Conservation (phyloP, 2,888 invertebrate genomes). For the Crioceris asparagi region DNA sequence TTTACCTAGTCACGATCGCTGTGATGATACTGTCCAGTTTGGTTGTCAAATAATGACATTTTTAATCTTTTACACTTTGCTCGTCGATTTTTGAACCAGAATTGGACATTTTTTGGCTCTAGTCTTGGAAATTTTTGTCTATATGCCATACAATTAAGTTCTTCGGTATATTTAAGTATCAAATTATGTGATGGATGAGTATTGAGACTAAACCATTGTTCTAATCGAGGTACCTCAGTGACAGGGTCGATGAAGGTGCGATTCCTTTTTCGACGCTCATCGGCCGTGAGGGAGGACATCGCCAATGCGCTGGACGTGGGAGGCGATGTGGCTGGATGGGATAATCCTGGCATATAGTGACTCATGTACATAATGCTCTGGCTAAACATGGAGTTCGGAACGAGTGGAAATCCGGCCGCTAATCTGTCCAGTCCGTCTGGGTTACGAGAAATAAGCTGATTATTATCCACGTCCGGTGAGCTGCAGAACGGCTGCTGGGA, state of each 20-base stretch:
- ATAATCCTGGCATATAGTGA: conserved; percentile 63
- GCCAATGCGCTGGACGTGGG: conserved; percentile 45
- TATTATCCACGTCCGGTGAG: conserved; percentile 31
- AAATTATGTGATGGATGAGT: conserved; percentile 97
- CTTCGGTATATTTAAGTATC: conserved; percentile 95
- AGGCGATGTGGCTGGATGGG: conserved; percentile 43
- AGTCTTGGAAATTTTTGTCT: conserved; percentile 97
- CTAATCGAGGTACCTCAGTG: conserved; percentile 88
- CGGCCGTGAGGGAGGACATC: conserved; percentile 55
- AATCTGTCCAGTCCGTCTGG: conserved; percentile 37
- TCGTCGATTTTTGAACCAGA: conserved; percentile 98
- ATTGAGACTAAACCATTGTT: conserved; percentile 95
- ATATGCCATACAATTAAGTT: conserved; percentile 93
- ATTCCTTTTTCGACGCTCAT: conserved; percentile 87
- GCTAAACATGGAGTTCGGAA: conserved; percentile 80
- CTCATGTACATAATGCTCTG: conserved; percentile 90
- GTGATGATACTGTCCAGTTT: conserved; percentile 53
- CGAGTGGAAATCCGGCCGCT: conserved; percentile 58
- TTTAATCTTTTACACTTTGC: conserved; percentile 96
- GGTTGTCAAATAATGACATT: conserved; percentile 75
- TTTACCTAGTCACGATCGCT: conserved; percentile 45
- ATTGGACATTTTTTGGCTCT: conserved; percentile 98
- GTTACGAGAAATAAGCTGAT: conserved; percentile 26
- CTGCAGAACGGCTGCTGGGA: conserved; percentile 29
- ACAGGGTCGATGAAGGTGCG: conserved; percentile 99